phyloP scores from a whole-genome alignment of 1,140 invertebrate species.

The Drosophila mauritiana region DNA sequence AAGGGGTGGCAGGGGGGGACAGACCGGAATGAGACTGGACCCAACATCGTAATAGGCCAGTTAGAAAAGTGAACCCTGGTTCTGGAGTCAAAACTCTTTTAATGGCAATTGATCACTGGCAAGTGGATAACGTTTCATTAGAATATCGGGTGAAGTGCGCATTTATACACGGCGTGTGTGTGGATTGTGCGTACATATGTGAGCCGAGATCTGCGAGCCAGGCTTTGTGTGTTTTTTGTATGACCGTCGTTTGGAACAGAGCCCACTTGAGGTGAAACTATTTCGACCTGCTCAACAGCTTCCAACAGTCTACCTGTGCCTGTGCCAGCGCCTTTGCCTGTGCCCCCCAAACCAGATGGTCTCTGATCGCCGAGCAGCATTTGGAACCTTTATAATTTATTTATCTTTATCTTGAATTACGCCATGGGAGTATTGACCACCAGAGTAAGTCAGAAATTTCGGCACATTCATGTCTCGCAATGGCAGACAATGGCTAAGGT shows the following conservation, averaged over 20 bases:
- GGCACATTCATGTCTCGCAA: constrained; percentile 78
- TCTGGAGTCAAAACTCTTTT: constrained; percentile 84
- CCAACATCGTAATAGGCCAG: constrained; percentile 36
- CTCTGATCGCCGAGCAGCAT: constrained; percentile 44
- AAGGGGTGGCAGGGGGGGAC: neutral
- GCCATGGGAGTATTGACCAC: constrained; percentile 84
- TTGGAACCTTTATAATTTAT: constrained; percentile 81
- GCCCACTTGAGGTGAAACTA: constrained; percentile 81
- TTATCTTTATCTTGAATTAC: constrained; percentile 84
- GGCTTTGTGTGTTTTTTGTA: constrained; percentile 26
- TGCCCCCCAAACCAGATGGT: constrained; percentile 75
- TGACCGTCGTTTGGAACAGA: constrained; percentile 61
- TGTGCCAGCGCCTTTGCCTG: constrained; percentile 50
- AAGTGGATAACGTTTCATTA: constrained; percentile 84
- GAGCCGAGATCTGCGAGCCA: constrained; percentile 1
- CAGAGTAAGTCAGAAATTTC: constrained; percentile 83
- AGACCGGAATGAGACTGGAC: constrained; percentile 13
- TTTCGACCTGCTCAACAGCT: constrained; percentile 83
- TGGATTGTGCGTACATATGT: constrained; percentile 16
- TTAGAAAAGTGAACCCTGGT: constrained; percentile 56
- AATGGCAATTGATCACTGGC: constrained; percentile 84
- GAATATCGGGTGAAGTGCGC: constrained; percentile 74
- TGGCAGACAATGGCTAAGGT: constrained; percentile 72
- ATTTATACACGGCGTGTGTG: constrained; percentile 12
- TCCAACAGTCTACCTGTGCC: constrained; percentile 74